phyloP scores from a whole-genome alignment of 2,888 invertebrate species.

The Hirudinaria manillensis region DNA sequence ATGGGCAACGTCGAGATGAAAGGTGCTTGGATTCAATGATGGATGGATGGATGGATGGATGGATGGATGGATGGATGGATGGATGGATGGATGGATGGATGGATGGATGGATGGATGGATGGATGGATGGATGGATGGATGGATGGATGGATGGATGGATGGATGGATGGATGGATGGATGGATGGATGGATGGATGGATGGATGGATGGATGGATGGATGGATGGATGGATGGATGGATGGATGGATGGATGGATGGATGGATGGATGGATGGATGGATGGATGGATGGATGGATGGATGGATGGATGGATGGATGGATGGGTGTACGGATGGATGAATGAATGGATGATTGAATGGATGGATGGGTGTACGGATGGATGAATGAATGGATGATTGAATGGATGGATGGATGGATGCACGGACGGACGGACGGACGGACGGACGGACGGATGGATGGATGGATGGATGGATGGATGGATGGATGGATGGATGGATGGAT shows the following conservation, averaged over 20 bases:
- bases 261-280: conserved; percentile 7
- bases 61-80: background rate
- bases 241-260: conserved; percentile 7
- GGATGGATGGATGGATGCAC: no score
- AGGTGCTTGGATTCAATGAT: background rate
- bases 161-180: background rate
- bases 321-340: no score
- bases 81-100: background rate
- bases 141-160: background rate
- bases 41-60: conserved; percentile 7
- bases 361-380: no score
- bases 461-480: conserved; percentile 7
- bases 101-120: background rate
- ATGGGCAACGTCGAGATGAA: background rate
- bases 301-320: conserved; percentile 7
- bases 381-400: no score
- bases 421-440: no score
- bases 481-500: conserved; percentile 7
- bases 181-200: background rate
- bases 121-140: conserved; percentile 5
- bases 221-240: conserved; percentile 7
- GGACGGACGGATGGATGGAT: no score
- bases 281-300: conserved; percentile 7
- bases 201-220: conserved; percentile 9
- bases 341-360: no score